A percentile compares a stretch with the other conserved stretches of the same genome.
These are phyloP conservation scores for Coracias cyanogaster DNA, from an alignment of 2,797 vertebrate genomes.

Conservation along the genomic window DNA sequence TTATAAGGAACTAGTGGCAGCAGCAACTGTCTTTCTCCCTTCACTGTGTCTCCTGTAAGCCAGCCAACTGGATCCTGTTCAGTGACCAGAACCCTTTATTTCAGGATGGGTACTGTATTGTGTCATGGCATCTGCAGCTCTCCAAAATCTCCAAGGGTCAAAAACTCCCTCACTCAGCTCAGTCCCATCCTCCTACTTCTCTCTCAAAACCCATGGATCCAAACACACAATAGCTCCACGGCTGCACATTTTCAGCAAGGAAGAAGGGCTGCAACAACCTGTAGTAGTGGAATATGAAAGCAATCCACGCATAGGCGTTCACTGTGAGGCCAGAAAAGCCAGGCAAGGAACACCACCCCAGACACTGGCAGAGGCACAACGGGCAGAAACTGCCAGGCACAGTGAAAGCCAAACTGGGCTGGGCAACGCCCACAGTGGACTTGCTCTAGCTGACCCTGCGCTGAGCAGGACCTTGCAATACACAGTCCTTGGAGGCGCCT, in stretches of 20 bases:
- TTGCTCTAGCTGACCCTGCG: neutral
- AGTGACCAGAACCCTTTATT: neutral
- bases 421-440: neutral
- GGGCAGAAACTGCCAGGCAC: neutral
- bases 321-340: neutral
- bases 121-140: neutral
- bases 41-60: neutral
- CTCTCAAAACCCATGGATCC: neutral
- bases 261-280: neutral
- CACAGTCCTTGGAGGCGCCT: neutral
- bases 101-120: neutral
- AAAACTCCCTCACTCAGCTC: neutral
- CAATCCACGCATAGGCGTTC: neutral
- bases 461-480: neutral
- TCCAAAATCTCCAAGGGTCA: neutral
- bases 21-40: neutral
- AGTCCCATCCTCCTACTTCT: neutral
- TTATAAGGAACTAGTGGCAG: neutral
- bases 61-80: neutral
- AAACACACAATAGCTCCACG: neutral
- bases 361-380: neutral
- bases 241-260: neutral
- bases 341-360: neutral
- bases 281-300: neutral
- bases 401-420: fast-evolving